These are phyloP conservation scores for Cephalotes varians DNA, from an alignment of 2,888 invertebrate genomes.

Conservation along the genomic window DNA sequence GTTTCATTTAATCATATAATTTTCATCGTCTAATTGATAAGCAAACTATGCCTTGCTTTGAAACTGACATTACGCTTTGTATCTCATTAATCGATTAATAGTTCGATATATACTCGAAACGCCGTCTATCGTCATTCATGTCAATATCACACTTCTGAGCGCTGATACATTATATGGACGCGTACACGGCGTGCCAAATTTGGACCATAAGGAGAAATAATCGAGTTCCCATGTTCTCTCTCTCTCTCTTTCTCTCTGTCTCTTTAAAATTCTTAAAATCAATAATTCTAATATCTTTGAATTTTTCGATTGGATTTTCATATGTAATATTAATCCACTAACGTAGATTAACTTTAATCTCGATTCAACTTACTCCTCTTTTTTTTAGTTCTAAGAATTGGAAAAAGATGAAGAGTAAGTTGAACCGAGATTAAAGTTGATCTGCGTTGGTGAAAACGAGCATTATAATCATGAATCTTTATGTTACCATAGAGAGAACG, in stretches of 20 bases:
- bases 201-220: background rate
- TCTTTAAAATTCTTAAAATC: background rate
- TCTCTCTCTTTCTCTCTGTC: too few relatives aligned
- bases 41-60: background rate
- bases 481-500: background rate
- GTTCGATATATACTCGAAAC: constrained; percentile 2
- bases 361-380: too few relatives aligned
- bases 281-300: background rate
- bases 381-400: too few relatives aligned
- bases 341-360: too few relatives aligned
- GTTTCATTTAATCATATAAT: background rate
- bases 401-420: too few relatives aligned
- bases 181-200: background rate
- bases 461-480: background rate
- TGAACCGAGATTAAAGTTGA: too few relatives aligned
- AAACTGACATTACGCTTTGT: background rate
- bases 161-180: background rate
- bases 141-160: constrained; percentile 17
- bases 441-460: too few relatives aligned
- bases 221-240: too few relatives aligned
- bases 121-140: background rate
- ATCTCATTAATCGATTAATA: constrained; percentile 20
- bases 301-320: background rate
- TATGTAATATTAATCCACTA: too few relatives aligned
- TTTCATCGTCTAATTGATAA: background rate